These are phyloP conservation scores for Lithophane ornitopus DNA, from an alignment of 2,888 invertebrate genomes.

Conservation along the genomic window DNA sequence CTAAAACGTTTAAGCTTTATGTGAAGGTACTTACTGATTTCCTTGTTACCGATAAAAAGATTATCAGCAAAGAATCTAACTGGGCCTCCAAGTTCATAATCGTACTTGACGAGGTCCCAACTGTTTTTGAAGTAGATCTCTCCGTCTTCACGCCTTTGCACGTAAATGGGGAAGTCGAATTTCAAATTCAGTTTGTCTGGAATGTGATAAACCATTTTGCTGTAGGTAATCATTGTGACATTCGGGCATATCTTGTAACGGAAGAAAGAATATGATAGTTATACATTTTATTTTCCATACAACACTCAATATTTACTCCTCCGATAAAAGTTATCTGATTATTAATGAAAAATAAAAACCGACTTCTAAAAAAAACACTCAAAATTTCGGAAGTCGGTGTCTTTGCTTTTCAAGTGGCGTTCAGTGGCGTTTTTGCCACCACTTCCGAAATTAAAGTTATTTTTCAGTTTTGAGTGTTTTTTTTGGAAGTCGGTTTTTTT, in stretches of 20 bases:
- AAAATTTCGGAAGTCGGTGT: no score
- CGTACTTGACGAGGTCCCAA: conserved; percentile 69
- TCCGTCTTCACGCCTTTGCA: conserved; percentile 71
- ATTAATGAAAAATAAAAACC: no score
- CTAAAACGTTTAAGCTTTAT: neutral
- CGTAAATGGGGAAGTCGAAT: conserved; percentile 70
- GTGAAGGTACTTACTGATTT: conserved; percentile 73
- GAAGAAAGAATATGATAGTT: neutral
- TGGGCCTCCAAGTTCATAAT: conserved; percentile 72
- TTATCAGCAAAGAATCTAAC: conserved; percentile 70
- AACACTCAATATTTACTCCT: neutral
- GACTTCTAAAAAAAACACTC: no score
- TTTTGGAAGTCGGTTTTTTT: no score
- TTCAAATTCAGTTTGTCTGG: conserved; percentile 72
- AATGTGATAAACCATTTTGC: conserved; percentile 44
- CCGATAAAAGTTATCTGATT: neutral
- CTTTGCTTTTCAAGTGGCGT: no score
- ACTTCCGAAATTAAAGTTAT: no score
- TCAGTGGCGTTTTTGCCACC: no score
- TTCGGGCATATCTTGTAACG: neutral
- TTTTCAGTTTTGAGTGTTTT: no score
- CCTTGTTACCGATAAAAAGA: conserved; percentile 67
- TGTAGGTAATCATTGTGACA: neutral
- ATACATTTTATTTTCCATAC: neutral
- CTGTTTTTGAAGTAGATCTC: conserved; percentile 75